phyloP scores from a whole-genome alignment of 2,797 vertebrate species.

The Neosilurus hyrtlii region DNA sequence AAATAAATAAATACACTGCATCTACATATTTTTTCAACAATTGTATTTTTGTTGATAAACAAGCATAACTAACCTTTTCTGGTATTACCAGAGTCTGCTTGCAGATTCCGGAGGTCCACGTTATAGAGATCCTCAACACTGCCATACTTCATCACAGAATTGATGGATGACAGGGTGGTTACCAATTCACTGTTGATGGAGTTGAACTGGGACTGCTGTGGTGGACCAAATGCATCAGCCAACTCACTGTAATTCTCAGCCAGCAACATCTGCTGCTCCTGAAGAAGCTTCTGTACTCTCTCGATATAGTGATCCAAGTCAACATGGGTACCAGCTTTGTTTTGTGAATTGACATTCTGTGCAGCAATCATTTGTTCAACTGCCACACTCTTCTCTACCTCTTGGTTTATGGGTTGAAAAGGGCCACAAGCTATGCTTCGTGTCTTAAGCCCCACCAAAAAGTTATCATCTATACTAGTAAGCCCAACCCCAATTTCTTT shows the following conservation, averaged over 20 bases:
- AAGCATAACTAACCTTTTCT: constrained; percentile 65
- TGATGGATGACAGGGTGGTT: constrained; percentile 91
- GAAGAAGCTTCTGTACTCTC: constrained; percentile 88
- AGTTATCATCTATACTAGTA: constrained; percentile 84
- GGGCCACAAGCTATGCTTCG: constrained; percentile 92
- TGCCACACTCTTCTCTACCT: constrained; percentile 39
- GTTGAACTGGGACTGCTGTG: constrained; percentile 89
- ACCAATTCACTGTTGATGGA: constrained; percentile 94
- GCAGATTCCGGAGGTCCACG: constrained; percentile 64
- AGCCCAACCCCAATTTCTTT: constrained; percentile 88
- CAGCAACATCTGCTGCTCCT: constrained; percentile 92
- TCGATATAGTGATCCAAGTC: constrained; percentile 95
- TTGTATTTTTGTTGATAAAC: neutral
- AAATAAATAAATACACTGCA: neutral
- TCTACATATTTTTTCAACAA: too few relatives aligned
- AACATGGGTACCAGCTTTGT: constrained; percentile 59
- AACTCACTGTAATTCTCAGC: constrained; percentile 95
- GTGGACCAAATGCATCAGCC: constrained; percentile 92
- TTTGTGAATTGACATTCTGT: constrained; percentile 39
- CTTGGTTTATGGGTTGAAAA: constrained; percentile 53
- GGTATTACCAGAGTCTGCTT: constrained; percentile 49
- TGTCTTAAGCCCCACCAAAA: constrained; percentile 89
- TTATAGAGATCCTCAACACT: constrained; percentile 79
- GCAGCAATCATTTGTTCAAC: neutral
- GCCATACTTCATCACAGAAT: constrained; percentile 87